Conservation (phyloP, 2,797 vertebrate species). For the Thaleichthys pacificus region DNA sequence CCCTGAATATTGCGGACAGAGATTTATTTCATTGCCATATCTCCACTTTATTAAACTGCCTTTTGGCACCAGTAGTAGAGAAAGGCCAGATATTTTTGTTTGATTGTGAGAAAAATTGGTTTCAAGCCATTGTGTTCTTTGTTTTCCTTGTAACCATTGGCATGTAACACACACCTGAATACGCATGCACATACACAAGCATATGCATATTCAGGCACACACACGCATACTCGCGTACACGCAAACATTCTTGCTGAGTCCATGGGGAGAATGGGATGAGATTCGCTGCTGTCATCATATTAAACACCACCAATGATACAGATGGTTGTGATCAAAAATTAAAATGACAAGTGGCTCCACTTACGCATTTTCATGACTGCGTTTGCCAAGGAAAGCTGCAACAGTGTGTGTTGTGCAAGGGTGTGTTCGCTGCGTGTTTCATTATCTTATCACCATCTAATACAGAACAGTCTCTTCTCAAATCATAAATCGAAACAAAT, state of each 20-base stretch:
- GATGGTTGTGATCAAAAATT: slow-evolving; percentile 77
- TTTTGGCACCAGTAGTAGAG: slow-evolving; percentile 41
- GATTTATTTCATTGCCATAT: not conserved
- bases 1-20: too few species aligned
- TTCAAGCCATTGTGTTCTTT: slow-evolving; percentile 61
- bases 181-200: slow-evolving; percentile 13
- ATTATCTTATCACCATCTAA: slow-evolving; percentile 73
- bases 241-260: slow-evolving; percentile 12
- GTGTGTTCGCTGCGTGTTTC: slow-evolving; percentile 51
- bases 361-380: slow-evolving; percentile 46
- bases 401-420: slow-evolving; percentile 62
- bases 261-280: slow-evolving; percentile 29
- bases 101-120: slow-evolving; percentile 57
- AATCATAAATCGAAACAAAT: slow-evolving; percentile 71
- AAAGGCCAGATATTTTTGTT: slow-evolving; percentile 54
- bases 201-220: slow-evolving; percentile 1
- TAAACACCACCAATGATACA: slow-evolving; percentile 69
- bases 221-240: slow-evolving; percentile 38
- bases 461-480: slow-evolving; percentile 62
- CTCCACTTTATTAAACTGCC: slow-evolving; percentile 25
- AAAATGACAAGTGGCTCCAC: slow-evolving; percentile 67
- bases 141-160: slow-evolving; percentile 46
- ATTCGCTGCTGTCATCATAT: slow-evolving; percentile 69
- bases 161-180: slow-evolving; percentile 25
- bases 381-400: slow-evolving; percentile 60